Conservation (phyloP, 2,113 vertebrate species). For the Athene cunicularia region DNA sequence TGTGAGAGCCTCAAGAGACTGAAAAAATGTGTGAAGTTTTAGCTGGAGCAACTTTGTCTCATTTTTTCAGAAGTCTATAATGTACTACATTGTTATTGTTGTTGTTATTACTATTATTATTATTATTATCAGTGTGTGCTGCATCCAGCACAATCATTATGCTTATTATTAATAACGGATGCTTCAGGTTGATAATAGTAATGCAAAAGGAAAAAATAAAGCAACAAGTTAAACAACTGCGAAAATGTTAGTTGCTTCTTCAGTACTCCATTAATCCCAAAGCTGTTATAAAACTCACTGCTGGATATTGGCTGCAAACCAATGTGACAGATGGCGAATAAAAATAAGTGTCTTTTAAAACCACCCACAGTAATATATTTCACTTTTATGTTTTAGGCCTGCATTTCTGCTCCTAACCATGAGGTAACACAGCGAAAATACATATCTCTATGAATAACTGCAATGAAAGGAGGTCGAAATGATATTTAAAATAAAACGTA, state of each 20-base stretch:
- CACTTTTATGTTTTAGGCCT: background rate
- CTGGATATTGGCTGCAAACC: background rate
- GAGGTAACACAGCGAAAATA: background rate
- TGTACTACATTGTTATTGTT: background rate
- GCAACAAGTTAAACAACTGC: background rate
- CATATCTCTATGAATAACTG: background rate
- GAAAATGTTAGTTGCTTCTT: constrained; percentile 1
- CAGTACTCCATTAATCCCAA: constrained; percentile 6
- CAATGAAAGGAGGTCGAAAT: background rate
- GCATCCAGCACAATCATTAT: background rate
- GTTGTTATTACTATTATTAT: background rate
- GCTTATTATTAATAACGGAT: background rate
- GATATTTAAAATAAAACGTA: background rate
- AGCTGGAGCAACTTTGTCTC: background rate
- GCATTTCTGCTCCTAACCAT: background rate
- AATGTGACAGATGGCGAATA: background rate
- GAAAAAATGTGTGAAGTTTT: background rate
- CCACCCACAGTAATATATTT: background rate
- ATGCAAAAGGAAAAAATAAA: background rate
- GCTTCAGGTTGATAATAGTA: background rate
- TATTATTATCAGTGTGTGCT: background rate
- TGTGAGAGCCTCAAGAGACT: background rate
- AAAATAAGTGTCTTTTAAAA: constrained; percentile 23
- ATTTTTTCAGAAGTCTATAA: background rate
- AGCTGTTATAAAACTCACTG: background rate